These are phyloP conservation scores for Peromyscus maniculatus DNA, from an alignment of 2,113 vertebrate genomes.

Conservation along the genomic window DNA sequence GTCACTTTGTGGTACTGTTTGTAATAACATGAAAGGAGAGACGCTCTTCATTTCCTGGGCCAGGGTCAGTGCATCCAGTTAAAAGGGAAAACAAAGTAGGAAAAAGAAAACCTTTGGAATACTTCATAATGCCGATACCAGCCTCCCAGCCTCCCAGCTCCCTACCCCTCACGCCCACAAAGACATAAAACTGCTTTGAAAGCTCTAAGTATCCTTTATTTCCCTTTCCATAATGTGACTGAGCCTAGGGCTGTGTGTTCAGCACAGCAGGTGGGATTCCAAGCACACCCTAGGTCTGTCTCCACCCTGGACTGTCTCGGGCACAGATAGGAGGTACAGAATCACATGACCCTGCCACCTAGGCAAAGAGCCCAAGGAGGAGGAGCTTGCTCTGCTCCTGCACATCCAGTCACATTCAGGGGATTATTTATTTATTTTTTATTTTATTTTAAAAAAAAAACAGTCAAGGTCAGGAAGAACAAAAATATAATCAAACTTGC, in stretches of 20 bases:
- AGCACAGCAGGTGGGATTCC: slow-evolving; percentile 81
- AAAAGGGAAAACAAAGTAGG: not conserved
- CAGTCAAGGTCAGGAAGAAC: slow-evolving; percentile 81
- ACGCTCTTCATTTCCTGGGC: slow-evolving; percentile 75
- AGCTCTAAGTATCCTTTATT: slow-evolving; percentile 83
- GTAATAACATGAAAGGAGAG: slow-evolving; percentile 72
- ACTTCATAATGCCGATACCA: slow-evolving; percentile 68
- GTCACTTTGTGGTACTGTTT: slow-evolving; percentile 65
- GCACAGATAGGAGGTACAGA: slow-evolving; percentile 65
- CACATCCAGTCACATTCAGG: slow-evolving; percentile 82
- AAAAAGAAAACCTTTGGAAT: not conserved
- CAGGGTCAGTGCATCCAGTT: slow-evolving; percentile 76
- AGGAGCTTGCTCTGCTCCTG: slow-evolving; percentile 78
- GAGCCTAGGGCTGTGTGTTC: slow-evolving; percentile 80
- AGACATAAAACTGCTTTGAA: slow-evolving; percentile 83
- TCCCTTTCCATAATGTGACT: slow-evolving; percentile 76
- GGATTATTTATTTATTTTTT: slow-evolving; percentile 77
- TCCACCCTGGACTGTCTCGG: slow-evolving; percentile 62
- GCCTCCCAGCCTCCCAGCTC: slow-evolving; percentile 70
- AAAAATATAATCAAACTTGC: slow-evolving; percentile 77
- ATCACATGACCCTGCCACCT: slow-evolving; percentile 80
- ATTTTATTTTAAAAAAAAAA: slow-evolving; percentile 81
- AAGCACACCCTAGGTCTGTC: slow-evolving; percentile 82
- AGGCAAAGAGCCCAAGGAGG: slow-evolving; percentile 80
- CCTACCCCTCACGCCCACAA: slow-evolving; percentile 72